phyloP scores from a whole-genome alignment of 2,797 vertebrate species.

The Brotula barbata region DNA sequence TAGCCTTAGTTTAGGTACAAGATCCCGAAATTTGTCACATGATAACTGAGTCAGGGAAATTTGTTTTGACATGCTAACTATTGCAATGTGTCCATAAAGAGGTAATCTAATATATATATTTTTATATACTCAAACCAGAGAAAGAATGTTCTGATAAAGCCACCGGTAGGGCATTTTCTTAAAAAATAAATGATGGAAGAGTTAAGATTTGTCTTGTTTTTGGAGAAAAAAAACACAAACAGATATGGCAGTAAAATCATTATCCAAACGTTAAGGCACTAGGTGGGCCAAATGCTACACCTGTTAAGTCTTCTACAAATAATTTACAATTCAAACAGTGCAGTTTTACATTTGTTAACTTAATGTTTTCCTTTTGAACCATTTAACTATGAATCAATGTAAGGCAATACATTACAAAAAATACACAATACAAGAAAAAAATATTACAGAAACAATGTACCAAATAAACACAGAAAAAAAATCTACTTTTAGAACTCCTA shows the following conservation, averaged over 20 bases:
- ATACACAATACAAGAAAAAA: constrained; percentile 69
- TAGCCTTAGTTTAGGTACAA: constrained; percentile 53
- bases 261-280: constrained; percentile 96
- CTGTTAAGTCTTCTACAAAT: constrained; percentile 97
- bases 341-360: constrained; percentile 98
- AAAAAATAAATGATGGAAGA: constrained; percentile 71
- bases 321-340: constrained; percentile 99
- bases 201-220: constrained; percentile 76
- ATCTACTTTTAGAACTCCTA: constrained; percentile 86
- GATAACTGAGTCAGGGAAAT: constrained; percentile 77
- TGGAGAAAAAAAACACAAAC: constrained; percentile 77
- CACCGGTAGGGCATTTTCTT: constrained; percentile 64
- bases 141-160: constrained; percentile 72
- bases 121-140: constrained; percentile 68
- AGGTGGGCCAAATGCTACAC: constrained; percentile 90
- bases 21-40: constrained; percentile 64
- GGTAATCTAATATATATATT: constrained; percentile 61
- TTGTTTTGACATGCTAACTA: constrained; percentile 67
- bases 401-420: constrained; percentile 95
- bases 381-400: constrained; percentile 87
- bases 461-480: constrained; percentile 83
- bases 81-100: constrained; percentile 79
- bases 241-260: constrained; percentile 91
- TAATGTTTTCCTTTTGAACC: constrained; percentile 90
- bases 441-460: constrained; percentile 89